Evolutionary conservation across 2,797 vertebrate species (phyloP).

Genomic region (Poliocrania exsul): DNA sequence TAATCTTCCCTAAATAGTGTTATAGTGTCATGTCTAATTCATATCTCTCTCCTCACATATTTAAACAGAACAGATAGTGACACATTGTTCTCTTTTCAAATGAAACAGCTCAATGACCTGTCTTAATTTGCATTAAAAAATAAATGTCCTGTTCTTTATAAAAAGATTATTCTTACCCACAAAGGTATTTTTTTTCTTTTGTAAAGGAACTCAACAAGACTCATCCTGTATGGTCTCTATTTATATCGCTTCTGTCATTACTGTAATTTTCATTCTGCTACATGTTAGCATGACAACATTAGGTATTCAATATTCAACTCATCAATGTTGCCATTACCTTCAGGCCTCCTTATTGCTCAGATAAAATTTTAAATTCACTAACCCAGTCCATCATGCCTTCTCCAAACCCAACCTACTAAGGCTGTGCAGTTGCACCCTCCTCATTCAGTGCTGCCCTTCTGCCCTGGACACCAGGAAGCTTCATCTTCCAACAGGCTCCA

Average conservation of each 20-base stretch:
- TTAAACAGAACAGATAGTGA: conserved; percentile 44
- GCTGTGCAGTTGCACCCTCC: neutral
- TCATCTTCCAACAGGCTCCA: neutral
- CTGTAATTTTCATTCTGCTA: neutral
- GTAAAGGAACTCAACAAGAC: neutral
- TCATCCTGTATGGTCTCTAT: neutral
- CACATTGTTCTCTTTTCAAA: conserved; percentile 35
- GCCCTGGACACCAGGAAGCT: neutral
- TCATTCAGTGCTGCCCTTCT: neutral
- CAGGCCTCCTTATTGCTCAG: neutral
- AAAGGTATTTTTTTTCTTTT: neutral
- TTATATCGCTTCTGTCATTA: neutral
- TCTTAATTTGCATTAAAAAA: conserved; percentile 8
- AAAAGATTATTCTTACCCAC: neutral
- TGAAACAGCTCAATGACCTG: neutral
- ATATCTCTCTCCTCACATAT: conserved; percentile 18
- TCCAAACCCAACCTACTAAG: neutral
- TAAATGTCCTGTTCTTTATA: neutral
- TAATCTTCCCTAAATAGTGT: conserved; percentile 64
- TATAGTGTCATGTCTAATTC: conserved; percentile 58
- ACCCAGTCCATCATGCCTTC: neutral
- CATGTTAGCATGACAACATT: neutral
- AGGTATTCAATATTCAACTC: neutral
- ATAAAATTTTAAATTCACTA: neutral
- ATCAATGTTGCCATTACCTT: neutral